These are phyloP conservation scores for Hipparchia sbordonii DNA, from an alignment of 2,888 invertebrate species.

Conservation along the genomic window DNA sequence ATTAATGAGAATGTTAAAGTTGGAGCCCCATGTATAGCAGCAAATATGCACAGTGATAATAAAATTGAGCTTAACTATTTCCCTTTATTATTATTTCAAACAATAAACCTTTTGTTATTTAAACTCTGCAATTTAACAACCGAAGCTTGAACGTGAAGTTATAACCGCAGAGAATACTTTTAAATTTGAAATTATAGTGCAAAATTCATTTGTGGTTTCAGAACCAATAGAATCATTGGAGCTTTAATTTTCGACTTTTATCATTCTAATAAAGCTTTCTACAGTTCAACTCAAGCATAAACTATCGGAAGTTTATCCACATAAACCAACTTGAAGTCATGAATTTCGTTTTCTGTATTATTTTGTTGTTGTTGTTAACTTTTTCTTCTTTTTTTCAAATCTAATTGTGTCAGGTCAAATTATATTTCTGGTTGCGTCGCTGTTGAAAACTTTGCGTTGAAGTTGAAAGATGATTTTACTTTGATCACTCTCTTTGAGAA, in stretches of 20 bases:
- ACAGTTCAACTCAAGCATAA: background rate
- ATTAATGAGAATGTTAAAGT: background rate
- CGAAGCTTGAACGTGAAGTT: background rate
- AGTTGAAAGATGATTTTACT: too few species aligned
- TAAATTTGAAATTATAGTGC: constrained; percentile 8
- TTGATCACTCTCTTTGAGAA: too few species aligned
- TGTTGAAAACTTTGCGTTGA: too few species aligned
- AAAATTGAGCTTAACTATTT: background rate
- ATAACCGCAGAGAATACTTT: constrained; percentile 5
- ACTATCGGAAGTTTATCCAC: too few species aligned
- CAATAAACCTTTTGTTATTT: background rate
- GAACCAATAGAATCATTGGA: constrained; percentile 35
- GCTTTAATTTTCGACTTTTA: background rate
- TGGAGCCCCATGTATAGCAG: background rate
- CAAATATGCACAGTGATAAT: background rate
- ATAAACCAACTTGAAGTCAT: too few species aligned
- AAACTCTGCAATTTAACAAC: constrained; percentile 2
- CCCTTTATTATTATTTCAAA: background rate
- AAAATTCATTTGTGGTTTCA: constrained; percentile 34
- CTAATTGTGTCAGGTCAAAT: too few species aligned
- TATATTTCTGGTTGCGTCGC: too few species aligned
- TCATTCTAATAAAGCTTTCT: background rate
- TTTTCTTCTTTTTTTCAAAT: too few species aligned
- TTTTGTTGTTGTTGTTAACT: too few species aligned
- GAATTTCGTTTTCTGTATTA: too few species aligned